A percentile compares a stretch with the other conserved stretches of the same genome.
Conservation (phyloP, 1,140 invertebrate species). For the Pseudobourletiella spinata region DNA sequence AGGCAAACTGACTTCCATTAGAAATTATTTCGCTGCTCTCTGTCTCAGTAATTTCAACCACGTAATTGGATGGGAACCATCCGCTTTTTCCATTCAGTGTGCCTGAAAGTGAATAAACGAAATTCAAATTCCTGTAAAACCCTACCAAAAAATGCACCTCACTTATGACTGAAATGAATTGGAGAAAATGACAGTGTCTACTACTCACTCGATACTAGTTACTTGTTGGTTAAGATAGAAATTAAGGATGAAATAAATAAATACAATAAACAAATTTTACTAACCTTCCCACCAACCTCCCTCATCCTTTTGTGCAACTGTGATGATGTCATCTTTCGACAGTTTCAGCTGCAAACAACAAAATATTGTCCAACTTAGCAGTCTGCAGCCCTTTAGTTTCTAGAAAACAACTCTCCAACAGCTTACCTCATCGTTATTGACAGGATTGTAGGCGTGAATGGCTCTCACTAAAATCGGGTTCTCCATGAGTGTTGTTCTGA, state of each 20-base stretch:
- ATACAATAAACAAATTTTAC: too few species aligned
- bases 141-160: too few species aligned
- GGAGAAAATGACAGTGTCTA: too few species aligned
- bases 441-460: constrained; percentile 24
- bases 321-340: constrained; percentile 92
- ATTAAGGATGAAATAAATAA: too few species aligned
- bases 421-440: constrained; percentile 33
- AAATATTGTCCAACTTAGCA: too few species aligned
- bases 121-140: too few species aligned
- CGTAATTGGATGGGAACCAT: constrained; percentile 98
- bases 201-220: too few species aligned
- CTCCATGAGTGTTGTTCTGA: background rate
- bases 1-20: background rate
- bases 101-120: background rate
- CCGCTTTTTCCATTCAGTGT: constrained; percentile 88
- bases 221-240: too few species aligned
- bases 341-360: constrained; percentile 69
- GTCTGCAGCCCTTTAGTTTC: too few species aligned
- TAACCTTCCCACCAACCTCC: constrained; percentile 94
- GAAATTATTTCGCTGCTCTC: background rate
- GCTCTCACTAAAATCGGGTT: constrained; percentile 23
- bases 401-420: too few species aligned
- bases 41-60: constrained; percentile 55
- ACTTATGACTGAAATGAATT: too few species aligned
- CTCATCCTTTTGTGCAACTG: constrained; percentile 81